Conservation (phyloP, 64 coral and sea anemone species). For the Platygyra sinensis region DNA sequence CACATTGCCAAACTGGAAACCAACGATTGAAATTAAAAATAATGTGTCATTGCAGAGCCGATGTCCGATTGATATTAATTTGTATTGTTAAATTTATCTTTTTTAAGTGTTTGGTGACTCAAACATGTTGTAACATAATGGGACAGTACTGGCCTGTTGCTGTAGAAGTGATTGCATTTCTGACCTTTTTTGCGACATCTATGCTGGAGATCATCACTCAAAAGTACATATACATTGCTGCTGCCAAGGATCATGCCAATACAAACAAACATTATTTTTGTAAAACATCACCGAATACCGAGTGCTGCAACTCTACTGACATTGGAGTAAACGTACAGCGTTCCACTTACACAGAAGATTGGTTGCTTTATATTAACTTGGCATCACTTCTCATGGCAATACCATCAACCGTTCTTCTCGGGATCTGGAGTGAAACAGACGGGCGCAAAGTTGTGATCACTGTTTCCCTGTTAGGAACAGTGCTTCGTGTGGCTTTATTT, state of each 20-base stretch:
- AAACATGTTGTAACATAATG: background rate
- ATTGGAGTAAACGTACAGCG: background rate
- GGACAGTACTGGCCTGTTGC: background rate
- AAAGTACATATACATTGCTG: background rate
- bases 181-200: conserved; percentile 7
- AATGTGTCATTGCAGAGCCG: too few species aligned
- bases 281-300: background rate
- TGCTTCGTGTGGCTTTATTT: conserved; percentile 16
- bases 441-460: conserved; percentile 18
- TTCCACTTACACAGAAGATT: background rate
- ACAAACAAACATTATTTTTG: background rate
- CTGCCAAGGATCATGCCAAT: background rate
- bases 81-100: too few species aligned
- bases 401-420: conserved; percentile 23
- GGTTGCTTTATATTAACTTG: conserved; percentile 34
- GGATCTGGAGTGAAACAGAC: conserved; percentile 37
- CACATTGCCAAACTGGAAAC: too few species aligned
- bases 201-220: conserved; percentile 9
- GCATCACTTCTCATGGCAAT: background rate
- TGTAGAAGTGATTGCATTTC: conserved; percentile 18
- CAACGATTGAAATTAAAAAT: too few species aligned
- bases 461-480: background rate
- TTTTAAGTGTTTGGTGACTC: background rate
- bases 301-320: background rate
- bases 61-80: too few species aligned